These are phyloP conservation scores for Cydia pomonella DNA, from an alignment of 1,140 invertebrate genomes.

Conservation along the genomic window DNA sequence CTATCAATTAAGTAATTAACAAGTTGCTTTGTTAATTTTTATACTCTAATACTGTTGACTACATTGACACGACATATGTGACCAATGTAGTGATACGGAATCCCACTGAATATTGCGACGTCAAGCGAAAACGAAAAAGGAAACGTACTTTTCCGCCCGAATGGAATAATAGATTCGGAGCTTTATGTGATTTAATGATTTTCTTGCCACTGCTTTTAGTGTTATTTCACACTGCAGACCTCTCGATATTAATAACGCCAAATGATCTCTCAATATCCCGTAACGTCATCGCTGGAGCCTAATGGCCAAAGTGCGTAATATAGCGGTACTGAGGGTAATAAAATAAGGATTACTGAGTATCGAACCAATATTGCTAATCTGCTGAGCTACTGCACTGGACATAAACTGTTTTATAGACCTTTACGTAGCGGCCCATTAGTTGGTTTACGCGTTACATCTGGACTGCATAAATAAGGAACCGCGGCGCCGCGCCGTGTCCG, in stretches of 20 bases:
- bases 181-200: slow-evolving; percentile 29
- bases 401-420: slow-evolving; percentile 58
- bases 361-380: slow-evolving; percentile 45
- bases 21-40: no score
- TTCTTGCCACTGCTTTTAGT: slow-evolving; percentile 37
- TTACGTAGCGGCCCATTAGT: slow-evolving; percentile 52
- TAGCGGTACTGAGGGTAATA: slow-evolving; percentile 29
- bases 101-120: slow-evolving; percentile 24
- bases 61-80: background rate
- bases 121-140: slow-evolving; percentile 40
- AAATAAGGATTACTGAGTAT: slow-evolving; percentile 38
- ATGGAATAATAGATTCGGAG: slow-evolving; percentile 35
- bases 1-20: no score
- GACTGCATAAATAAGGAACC: slow-evolving; percentile 18
- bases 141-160: slow-evolving; percentile 45
- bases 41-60: no score
- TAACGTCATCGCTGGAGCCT: slow-evolving; percentile 9
- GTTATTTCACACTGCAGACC: slow-evolving; percentile 39
- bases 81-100: slow-evolving; percentile 16
- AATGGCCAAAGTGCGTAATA: slow-evolving; percentile 26
- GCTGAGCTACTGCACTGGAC: slow-evolving; percentile 42
- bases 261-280: slow-evolving; percentile 29
- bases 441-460: slow-evolving; percentile 15
- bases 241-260: slow-evolving; percentile 41
- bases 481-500: background rate